Evolutionary conservation across 1,140 invertebrate genomes (phyloP), one percentile per base, ranked within the genome.

Genomic region (Aplysia californica): DNA sequence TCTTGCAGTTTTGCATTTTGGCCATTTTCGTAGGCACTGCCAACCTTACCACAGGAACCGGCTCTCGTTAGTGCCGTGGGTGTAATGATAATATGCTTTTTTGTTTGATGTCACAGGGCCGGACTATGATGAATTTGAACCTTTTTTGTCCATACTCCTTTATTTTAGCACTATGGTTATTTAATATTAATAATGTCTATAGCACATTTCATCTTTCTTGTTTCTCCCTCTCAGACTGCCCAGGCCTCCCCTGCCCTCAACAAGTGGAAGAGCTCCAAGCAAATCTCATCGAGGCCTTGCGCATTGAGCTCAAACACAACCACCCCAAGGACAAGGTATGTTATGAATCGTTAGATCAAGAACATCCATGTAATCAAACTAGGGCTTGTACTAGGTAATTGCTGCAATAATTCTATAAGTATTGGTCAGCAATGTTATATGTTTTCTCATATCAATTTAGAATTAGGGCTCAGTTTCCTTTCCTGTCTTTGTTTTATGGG

Each of bases 281-380:
- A 18, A 79, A 81, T 35, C 68, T 83, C 61, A 76, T 86, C 18
- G 81, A 86, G 39, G 78, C 84, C 2, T 35, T 84, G 6, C 75
- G 82, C 3, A 71, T 86, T 20, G 84, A 84, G 39, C 68, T 86
- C 10, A 84, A 84, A 59, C 83, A 84, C 65, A 86, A 86, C 68
- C 84, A 86, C 36, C 83, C 84, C 2, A 84, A 83, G 39, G 80
- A 86, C 20, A 75, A 75, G 72, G 61, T 66, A 35, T 44, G 66
- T 36, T 21, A 31, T 1, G 44, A 15, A 50, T 15, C 44, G 44
- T 50, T 10, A 15, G 44, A 15, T 50, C n/a, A 50, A 50, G n/a
- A 50, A 50, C 10, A 50, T n/a, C 10, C 10, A 50, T 15, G 44
- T 15, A 50, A 50, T 50, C n/a, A 50, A 50, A 50, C n/a, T 10